Conservation (phyloP, 2,113 vertebrate genomes). For the Lynx canadensis region DNA sequence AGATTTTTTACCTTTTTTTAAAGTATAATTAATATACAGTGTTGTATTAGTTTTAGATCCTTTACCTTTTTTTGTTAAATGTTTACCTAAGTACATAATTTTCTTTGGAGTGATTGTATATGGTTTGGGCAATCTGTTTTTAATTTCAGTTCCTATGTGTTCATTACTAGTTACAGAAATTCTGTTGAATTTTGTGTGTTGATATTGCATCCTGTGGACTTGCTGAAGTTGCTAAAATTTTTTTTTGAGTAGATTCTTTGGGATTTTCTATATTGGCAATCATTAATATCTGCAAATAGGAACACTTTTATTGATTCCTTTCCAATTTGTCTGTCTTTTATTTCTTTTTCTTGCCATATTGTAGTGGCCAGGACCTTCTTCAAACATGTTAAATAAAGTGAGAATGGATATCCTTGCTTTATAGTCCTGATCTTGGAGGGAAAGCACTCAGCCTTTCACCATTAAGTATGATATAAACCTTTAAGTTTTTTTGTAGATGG, state of each 20-base stretch:
- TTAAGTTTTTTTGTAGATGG: not conserved
- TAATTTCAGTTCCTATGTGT: not conserved
- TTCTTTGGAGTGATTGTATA: not conserved
- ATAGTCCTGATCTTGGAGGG: not conserved
- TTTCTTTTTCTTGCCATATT: not conserved
- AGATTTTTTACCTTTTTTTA: not conserved
- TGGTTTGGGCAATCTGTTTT: not conserved
- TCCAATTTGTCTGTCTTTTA: not conserved
- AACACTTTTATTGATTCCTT: not conserved
- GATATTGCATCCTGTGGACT: not conserved
- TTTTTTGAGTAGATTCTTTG: not conserved
- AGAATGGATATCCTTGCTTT: not conserved
- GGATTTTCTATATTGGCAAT: not conserved
- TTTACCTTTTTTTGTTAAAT: not conserved
- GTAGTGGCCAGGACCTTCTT: not conserved
- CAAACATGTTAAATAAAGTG: not conserved
- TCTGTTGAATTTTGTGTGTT: not conserved
- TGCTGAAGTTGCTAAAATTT: not conserved
- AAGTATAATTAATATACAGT: not conserved
- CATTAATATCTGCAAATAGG: not conserved
- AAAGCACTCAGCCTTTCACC: not conserved
- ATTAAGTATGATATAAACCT: not conserved
- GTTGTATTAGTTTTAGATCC: not conserved
- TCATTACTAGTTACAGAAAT: not conserved
- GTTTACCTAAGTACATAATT: not conserved